phyloP scores from a whole-genome alignment of 2,113 vertebrate genomes.

The Forbesichthys agassizii region DNA sequence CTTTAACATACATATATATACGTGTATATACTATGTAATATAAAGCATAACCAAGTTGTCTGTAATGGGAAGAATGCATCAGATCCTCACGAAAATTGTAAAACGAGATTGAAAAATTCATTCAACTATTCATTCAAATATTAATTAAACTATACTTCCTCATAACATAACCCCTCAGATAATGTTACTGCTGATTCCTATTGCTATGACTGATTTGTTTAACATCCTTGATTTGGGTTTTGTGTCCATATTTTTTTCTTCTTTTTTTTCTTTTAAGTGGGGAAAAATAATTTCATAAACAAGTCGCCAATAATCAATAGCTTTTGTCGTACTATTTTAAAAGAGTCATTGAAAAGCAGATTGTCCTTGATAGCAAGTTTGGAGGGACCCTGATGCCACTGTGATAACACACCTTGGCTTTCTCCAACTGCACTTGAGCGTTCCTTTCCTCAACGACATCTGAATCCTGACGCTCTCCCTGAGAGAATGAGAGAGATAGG shows the following conservation, averaged over 20 bases:
- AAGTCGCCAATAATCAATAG: constrained; percentile 15
- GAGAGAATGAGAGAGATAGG: constrained; percentile 7
- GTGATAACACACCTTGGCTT: constrained; percentile 86
- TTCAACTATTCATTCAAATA: no score
- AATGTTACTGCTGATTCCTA: no score
- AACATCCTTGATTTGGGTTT: no score
- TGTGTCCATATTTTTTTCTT: background rate
- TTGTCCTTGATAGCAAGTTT: constrained; percentile 40
- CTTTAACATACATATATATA: no score
- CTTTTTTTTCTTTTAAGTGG: background rate
- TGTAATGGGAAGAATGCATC: no score
- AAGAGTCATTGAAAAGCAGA: constrained; percentile 28
- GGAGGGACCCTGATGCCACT: constrained; percentile 14
- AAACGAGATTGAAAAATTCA: no score
- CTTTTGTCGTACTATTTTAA: constrained; percentile 5
- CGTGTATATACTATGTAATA: no score
- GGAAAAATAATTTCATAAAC: background rate
- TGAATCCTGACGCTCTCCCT: constrained; percentile 97
- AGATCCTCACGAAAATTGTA: no score
- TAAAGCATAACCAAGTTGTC: no score
- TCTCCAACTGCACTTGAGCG: constrained; percentile 96
- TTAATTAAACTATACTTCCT: no score
- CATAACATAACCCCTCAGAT: no score
- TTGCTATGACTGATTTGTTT: no score
- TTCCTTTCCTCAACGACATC: constrained; percentile 94